Evolutionary conservation across 2,888 invertebrate species (phyloP).

Genomic region (Plebejus anna): DNA sequence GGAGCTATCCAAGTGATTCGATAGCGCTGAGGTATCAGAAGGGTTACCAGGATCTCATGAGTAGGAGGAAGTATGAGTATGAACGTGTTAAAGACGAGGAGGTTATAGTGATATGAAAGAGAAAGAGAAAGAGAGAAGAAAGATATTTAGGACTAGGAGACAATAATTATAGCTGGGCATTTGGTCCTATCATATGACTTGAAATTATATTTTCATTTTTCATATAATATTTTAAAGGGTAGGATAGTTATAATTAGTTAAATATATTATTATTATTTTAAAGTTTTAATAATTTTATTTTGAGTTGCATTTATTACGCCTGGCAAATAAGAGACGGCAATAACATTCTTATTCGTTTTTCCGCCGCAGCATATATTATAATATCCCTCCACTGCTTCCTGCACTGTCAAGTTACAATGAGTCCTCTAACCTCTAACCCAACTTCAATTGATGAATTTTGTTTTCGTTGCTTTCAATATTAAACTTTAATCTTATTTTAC

Average conservation of each 20-base stretch:
- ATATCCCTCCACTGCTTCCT: too few species aligned
- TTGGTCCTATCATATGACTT: not conserved
- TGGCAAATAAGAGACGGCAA: not conserved
- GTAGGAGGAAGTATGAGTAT: slow-evolving; percentile 46
- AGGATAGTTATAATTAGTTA: not conserved
- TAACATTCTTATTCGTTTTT: not conserved
- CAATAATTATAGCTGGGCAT: not conserved
- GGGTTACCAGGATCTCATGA: slow-evolving; percentile 54
- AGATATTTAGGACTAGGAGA: not conserved
- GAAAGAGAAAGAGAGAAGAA: too few species aligned
- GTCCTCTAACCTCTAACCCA: too few species aligned
- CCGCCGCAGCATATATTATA: too few species aligned
- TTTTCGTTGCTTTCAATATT: too few species aligned
- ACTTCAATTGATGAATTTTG: too few species aligned
- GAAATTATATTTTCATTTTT: not conserved
- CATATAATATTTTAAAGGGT: not conserved
- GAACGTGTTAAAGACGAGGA: slow-evolving; percentile 49
- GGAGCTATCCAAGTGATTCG: slow-evolving; percentile 55
- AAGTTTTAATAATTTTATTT: too few species aligned
- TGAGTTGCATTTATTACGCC: not conserved
- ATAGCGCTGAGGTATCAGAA: slow-evolving; percentile 68
- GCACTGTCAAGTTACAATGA: too few species aligned
- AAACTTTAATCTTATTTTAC: too few species aligned
- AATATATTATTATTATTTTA: too few species aligned
- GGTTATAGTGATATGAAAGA: slow-evolving; percentile 47